Base-by-base conservation (phyloP, 1,140 invertebrate species). In the Trichomalopsis sarcophagae region DNA sequence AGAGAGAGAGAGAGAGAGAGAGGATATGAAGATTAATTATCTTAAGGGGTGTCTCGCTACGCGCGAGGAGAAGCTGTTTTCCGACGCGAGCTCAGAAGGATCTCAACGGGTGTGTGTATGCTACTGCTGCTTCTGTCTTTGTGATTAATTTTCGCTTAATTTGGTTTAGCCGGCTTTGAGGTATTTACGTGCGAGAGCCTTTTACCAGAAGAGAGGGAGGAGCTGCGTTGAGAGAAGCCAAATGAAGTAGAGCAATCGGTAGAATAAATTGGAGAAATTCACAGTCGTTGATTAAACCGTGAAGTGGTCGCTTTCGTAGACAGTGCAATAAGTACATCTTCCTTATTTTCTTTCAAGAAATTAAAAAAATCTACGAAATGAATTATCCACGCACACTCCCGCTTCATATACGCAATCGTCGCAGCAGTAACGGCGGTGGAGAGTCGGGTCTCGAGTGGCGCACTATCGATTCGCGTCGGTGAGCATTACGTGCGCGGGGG, bases 1-100 rank as follows among this genome's bases (percentile, higher is more conserved):
- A 36, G 33, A 36, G 33, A 36, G 33, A 36, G 33, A 36, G 33
- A 36, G 33, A 36, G 33, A 36, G 33, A 36, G 33, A 55, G 75
- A 55, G 23, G 36, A 75, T 68, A 73, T 27, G 62, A 73, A 84
- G 82, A 84, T 84, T 84, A 84, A 84, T 84, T 84, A 78, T 84
- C 55, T 55, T 47, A 77, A 36, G 30, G 55, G 68, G 73, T 44
- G 76, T 55, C 69, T 17, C 0, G 27, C 33, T 36, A 36, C 33
- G 55, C 2, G 13, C 11, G 21, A 62, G 17, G 50, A n/a, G 69
- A 62, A 78, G 74, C 62, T 73, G 44, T 21, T 74, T 55, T 27
- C 47, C 4, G 33, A 36, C 33, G 5, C 33, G 23, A 17, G 33
- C 62, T 14, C 21, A n/a, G 7, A 10, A 23, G 55, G 23, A 68